Base-by-base conservation (phyloP, 2,888 invertebrate genomes). In the Gerris lacustris region DNA sequence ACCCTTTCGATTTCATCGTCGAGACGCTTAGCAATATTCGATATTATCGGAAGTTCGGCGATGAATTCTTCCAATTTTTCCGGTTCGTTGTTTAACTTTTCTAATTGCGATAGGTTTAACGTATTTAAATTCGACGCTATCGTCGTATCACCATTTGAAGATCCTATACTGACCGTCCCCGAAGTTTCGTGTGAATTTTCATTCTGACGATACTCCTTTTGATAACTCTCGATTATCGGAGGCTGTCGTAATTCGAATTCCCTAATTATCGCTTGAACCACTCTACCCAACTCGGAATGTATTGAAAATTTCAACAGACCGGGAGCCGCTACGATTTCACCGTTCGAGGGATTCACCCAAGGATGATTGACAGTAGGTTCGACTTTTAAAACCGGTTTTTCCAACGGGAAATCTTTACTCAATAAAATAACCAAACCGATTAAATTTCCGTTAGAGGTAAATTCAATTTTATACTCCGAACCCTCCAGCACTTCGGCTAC, bases 221-320 rank as follows among this genome's bases (percentile, higher is more conserved):
- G 45, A 67, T 69, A 69, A 43, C 71, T 71, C 47, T 81, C 80
- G 70, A 79, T 80, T 70, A 85, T 77, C 67, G 82, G 83, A 69
- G 83, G 86, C 73, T 85, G 86, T 78, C 81, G 87, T 77, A 86
- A 84, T 79, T 90, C 88, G 76, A 89, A 89, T 80, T 92, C 91
- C 70, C 91, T 82, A 73, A 89, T 89, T 67, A 91, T 88, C 31
- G 89, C 91, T 79, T 91, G 91, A 0, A 91, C 91, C 5, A 92
- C 87, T 71, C 91, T 84, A 0, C 90, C 90, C 74, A 92, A 83
- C 80, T 92, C 92, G 0, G 91, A 91, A 80, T 91, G 90, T 64
- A 86, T 82, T 18, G 90, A 88, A 77, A 87, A 91, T 85, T 88
- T 91, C 63, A 91, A 77, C 62, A 91, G 79, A 5, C 91, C 92